Conservation (phyloP, 2,113 vertebrate genomes). For the Manacus vitellinus region DNA sequence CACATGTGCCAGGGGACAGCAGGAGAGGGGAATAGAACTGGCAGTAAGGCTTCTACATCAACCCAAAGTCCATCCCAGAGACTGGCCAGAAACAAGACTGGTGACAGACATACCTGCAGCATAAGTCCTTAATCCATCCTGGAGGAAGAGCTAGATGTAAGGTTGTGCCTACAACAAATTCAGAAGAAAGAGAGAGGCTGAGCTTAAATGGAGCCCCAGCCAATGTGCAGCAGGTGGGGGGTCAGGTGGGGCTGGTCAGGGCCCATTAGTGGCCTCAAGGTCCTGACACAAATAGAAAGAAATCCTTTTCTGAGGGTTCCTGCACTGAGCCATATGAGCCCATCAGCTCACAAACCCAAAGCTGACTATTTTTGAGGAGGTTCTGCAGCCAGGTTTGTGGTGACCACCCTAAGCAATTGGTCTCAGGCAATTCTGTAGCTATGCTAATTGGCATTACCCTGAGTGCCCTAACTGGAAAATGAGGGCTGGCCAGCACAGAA, state of each 20-base stretch:
- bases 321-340: accelerated
- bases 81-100: background rate
- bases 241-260: background rate
- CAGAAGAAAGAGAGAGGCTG: accelerated
- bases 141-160: accelerated
- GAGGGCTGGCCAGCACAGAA: background rate
- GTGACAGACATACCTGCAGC: background rate
- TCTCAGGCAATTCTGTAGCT: background rate
- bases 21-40: background rate
- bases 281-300: background rate
- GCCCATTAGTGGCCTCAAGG: background rate
- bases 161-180: accelerated
- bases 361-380: background rate
- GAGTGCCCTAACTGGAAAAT: background rate
- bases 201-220: background rate
- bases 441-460: background rate
- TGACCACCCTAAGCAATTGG: background rate
- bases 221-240: background rate
- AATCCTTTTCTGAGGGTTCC: background rate
- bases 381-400: background rate
- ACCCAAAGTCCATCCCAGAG: background rate
- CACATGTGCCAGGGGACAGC: background rate
- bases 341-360: background rate
- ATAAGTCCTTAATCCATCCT: background rate
- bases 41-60: background rate